Evolutionary conservation across 1,140 invertebrate genomes (phyloP).

Genomic region (Kradibia gibbosae): DNA sequence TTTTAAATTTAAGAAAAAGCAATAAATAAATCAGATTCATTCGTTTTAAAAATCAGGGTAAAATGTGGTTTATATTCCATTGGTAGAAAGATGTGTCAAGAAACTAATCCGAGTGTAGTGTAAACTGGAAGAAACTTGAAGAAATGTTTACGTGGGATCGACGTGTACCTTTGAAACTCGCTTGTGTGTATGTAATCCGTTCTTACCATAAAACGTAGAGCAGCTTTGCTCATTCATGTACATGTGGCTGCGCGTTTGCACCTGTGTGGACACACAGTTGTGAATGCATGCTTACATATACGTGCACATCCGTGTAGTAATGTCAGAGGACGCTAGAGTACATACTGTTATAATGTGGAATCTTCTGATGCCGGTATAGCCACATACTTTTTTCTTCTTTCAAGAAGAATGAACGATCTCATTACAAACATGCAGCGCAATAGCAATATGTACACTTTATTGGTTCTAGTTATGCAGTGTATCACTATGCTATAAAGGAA

Average conservation of each 20-base stretch:
- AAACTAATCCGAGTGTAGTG: conserved; percentile 14
- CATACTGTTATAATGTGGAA: conserved; percentile 39
- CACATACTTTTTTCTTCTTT: conserved; percentile 14
- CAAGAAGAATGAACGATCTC: conserved; percentile 13
- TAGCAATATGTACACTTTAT: not conserved
- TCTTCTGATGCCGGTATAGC: conserved; percentile 6
- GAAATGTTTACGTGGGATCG: not conserved
- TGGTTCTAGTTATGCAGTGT: conserved; percentile 13
- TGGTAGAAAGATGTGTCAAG: not conserved
- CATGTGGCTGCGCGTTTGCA: not conserved
- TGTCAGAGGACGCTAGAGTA: conserved; percentile 10
- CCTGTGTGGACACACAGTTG: no score
- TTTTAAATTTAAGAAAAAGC: not conserved
- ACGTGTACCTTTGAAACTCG: conserved; percentile 5
- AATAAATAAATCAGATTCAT: not conserved
- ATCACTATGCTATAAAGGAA: not conserved
- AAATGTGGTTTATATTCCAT: conserved; percentile 5
- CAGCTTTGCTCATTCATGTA: not conserved
- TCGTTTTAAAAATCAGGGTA: not conserved
- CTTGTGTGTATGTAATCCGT: conserved; percentile 32
- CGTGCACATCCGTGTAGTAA: not conserved
- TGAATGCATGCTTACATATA: not conserved
- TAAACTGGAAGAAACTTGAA: conserved; percentile 1
- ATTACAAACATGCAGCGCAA: not conserved
- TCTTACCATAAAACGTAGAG: conserved; percentile 19